Conservation (phyloP, 2,113 vertebrate species). For the Cavia aperea region DNA sequence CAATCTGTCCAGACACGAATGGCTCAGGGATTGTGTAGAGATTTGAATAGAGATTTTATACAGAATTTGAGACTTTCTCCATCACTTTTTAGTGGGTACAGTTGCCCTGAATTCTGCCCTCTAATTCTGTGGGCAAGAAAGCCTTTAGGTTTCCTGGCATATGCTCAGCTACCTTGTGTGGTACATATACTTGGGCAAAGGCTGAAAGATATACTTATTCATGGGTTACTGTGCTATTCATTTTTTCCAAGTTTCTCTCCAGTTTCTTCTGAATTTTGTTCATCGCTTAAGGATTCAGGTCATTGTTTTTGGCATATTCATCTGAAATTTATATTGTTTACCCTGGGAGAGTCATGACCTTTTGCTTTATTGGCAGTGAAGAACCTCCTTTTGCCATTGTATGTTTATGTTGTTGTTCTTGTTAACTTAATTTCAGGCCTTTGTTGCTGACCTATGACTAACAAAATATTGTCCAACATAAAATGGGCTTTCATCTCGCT, state of each 20-base stretch:
- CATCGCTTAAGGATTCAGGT: neutral
- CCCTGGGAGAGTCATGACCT: neutral
- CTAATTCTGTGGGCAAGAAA: neutral
- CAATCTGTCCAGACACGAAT: neutral
- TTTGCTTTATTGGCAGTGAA: neutral
- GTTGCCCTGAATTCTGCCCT: neutral
- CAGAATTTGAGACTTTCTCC: neutral
- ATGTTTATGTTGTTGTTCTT: neutral
- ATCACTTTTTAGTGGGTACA: neutral
- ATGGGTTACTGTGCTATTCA: neutral
- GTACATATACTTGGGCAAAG: neutral
- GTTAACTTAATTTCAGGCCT: neutral
- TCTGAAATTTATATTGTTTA: neutral
- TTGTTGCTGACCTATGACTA: neutral
- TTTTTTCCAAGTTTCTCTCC: neutral
- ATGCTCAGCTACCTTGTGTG: neutral
- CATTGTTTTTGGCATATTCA: neutral
- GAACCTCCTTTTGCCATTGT: neutral
- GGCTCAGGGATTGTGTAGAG: neutral
- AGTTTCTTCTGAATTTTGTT: neutral
- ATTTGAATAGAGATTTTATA: neutral
- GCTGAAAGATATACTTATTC: neutral
- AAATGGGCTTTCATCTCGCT: neutral
- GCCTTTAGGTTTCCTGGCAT: neutral
- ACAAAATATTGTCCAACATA: conserved; percentile 10